phyloP scores from a whole-genome alignment of 2,797 vertebrate species.

The Lemur catta region DNA sequence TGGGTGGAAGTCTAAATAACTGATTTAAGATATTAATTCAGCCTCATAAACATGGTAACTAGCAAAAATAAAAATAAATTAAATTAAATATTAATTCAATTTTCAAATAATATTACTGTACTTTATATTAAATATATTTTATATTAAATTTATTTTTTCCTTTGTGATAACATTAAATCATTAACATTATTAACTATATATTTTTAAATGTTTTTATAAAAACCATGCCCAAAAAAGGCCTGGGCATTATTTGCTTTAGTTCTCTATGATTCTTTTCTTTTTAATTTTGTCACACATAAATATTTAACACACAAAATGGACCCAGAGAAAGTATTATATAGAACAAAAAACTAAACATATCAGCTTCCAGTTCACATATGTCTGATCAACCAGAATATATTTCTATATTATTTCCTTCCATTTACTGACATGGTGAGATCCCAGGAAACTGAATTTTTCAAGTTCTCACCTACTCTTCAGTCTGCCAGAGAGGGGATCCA shows the following conservation, averaged over 20 bases:
- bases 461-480: background rate
- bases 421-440: background rate
- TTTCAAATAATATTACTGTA: conserved; percentile 3
- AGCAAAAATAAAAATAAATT: background rate
- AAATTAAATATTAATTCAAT: background rate
- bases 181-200: background rate
- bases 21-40: background rate
- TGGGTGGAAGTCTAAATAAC: background rate
- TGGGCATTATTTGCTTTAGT: background rate
- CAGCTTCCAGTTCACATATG: background rate
- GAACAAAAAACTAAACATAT: background rate
- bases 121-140: conserved; percentile 13
- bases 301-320: background rate
- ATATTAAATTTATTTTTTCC: background rate
- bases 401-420: background rate
- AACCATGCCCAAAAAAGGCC: background rate
- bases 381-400: background rate
- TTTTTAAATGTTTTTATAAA: background rate
- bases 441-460: conserved; percentile 25
- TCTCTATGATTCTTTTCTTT: background rate
- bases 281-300: background rate
- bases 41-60: background rate
- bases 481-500: background rate
- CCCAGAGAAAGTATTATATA: background rate
- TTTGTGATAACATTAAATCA: background rate